Percentiles rank a stretch among this genome's conserved stretches.
Evolutionary conservation across 2,888 invertebrate genomes (phyloP).

Genomic region (Caenorhabditis virilis): DNA sequence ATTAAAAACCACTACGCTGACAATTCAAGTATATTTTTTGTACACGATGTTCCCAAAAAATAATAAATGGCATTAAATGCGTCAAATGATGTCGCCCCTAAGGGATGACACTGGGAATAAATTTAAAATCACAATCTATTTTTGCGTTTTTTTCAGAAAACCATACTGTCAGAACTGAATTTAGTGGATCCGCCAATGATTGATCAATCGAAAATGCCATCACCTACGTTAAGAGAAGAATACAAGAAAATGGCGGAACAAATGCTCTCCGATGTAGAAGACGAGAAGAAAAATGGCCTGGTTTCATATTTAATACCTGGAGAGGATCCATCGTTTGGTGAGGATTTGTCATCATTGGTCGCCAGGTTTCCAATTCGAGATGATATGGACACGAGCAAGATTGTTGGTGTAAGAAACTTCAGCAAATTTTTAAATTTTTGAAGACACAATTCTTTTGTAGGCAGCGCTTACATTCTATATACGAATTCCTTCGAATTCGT

Average conservation of each 20-base stretch:
- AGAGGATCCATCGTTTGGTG: conserved; percentile 9
- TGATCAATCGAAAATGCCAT: background rate
- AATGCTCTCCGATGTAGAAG: background rate
- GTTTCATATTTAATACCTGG: too few species aligned
- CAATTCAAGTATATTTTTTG: too few species aligned
- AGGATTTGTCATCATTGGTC: conserved; percentile 3
- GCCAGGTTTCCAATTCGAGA: background rate
- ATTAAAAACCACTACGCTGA: too few species aligned
- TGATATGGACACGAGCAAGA: background rate
- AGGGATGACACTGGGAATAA: too few species aligned
- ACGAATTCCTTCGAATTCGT: background rate
- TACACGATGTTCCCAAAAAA: too few species aligned
- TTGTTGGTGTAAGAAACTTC: background rate
- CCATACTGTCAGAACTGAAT: conserved; percentile 5
- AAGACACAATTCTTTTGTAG: background rate
- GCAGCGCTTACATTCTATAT: background rate
- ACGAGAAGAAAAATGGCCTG: background rate
- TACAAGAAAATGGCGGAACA: background rate
- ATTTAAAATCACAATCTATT: too few species aligned
- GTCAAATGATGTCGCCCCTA: too few species aligned
- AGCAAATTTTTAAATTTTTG: background rate
- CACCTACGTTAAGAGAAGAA: background rate
- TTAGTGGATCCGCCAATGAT: background rate
- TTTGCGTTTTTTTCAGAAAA: conserved; percentile 2
- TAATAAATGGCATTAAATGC: too few species aligned